These are phyloP conservation scores for Psittacula derbiana DNA, from an alignment of 2,797 vertebrate genomes.

Conservation along the genomic window DNA sequence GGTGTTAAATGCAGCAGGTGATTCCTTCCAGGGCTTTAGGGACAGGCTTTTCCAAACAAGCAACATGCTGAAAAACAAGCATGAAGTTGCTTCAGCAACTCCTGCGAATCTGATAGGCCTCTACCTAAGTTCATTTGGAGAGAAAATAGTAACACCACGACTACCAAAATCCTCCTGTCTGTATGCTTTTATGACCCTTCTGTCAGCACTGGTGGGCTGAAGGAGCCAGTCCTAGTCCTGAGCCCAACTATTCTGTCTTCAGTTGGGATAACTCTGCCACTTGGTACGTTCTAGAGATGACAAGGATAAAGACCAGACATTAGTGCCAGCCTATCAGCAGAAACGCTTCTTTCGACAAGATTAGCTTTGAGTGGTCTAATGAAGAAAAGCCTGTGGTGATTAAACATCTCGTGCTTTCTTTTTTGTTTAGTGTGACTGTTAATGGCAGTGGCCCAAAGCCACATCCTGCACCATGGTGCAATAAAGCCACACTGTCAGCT, in stretches of 20 bases:
- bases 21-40: not conserved
- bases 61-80: not conserved
- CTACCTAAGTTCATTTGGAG: not conserved
- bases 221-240: not conserved
- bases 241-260: not conserved
- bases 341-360: not conserved
- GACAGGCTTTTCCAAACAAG: not conserved
- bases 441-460: not conserved
- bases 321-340: not conserved
- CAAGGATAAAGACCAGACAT: not conserved
- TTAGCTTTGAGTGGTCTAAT: not conserved
- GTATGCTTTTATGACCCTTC: not conserved
- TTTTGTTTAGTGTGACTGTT: not conserved
- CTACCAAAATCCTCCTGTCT: not conserved
- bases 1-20: not conserved
- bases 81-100: not conserved
- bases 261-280: not conserved
- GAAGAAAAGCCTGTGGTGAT: not conserved
- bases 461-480: slow-evolving; percentile 29
- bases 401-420: not conserved
- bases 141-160: not conserved
- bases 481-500: not conserved
- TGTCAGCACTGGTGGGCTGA: not conserved
- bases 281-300: not conserved
- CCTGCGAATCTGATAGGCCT: not conserved